Evolutionary conservation across 2,888 invertebrate species (phyloP).

Genomic region (Chymomyza amoena): DNA sequence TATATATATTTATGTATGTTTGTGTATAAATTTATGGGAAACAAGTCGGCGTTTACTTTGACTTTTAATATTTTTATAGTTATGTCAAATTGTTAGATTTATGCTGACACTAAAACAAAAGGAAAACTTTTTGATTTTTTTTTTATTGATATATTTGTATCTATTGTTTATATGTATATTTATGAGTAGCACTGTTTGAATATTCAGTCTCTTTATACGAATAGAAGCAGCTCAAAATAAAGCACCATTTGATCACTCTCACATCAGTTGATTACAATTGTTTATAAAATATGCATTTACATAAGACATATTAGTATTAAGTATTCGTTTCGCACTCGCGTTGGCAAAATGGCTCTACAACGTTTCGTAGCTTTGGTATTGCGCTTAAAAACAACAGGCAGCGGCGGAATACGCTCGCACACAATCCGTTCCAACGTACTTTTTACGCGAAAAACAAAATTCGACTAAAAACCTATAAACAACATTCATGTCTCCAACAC

Average conservation of each 20-base stretch:
- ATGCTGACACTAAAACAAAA: neutral
- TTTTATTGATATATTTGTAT: neutral
- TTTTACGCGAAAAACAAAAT: conserved; percentile 76
- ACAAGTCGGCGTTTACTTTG: neutral
- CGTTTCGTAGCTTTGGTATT: neutral
- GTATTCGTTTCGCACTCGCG: neutral
- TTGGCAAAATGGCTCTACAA: neutral
- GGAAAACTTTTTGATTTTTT: neutral
- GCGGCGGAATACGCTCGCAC: conserved; percentile 1
- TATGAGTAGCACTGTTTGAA: neutral
- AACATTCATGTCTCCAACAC: conserved; percentile 56
- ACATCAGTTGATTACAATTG: neutral
- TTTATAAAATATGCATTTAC: neutral
- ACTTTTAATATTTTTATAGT: neutral
- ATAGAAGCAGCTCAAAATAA: neutral
- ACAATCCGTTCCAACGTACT: conserved; percentile 75
- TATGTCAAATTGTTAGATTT: neutral
- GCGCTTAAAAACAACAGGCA: conserved; percentile 40
- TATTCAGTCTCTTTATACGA: neutral
- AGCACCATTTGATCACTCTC: conserved; percentile 5
- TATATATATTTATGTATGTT: neutral
- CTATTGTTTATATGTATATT: neutral
- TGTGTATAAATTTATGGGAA: neutral
- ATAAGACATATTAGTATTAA: neutral
- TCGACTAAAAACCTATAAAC: conserved; percentile 77